Evolutionary conservation across 2,113 vertebrate genomes (phyloP).

Genomic region (Caretta caretta): DNA sequence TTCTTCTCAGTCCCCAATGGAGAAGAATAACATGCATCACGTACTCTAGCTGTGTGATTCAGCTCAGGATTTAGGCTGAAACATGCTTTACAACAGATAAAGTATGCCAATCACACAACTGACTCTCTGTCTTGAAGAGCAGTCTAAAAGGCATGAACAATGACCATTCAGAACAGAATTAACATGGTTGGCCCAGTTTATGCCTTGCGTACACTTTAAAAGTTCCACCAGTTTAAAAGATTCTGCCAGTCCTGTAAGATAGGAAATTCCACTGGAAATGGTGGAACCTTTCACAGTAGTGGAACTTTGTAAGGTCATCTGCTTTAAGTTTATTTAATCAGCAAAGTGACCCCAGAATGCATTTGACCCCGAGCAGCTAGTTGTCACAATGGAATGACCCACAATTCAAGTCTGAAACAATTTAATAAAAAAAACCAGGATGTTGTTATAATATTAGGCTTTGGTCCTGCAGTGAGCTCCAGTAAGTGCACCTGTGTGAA

Average conservation of each 20-base stretch:
- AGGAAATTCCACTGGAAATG: not conserved
- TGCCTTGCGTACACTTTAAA: not conserved
- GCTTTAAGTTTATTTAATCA: not conserved
- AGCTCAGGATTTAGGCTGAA: not conserved
- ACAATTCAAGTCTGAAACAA: not conserved
- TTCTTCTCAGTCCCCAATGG: not conserved
- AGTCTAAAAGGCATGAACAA: not conserved
- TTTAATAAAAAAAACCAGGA: not conserved
- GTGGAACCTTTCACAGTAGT: not conserved
- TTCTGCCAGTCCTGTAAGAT: not conserved
- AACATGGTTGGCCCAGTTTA: accelerated
- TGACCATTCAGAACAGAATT: not conserved
- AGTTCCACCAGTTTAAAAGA: not conserved
- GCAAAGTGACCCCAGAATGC: not conserved
- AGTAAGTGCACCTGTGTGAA: not conserved
- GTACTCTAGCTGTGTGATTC: not conserved
- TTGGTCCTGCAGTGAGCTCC: not conserved
- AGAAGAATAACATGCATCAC: not conserved
- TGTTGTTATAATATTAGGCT: not conserved
- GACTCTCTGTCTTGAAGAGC: not conserved
- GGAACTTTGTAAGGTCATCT: not conserved
- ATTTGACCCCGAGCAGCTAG: not conserved
- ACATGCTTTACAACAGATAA: not conserved
- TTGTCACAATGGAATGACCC: not conserved
- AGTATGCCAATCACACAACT: not conserved